Conservation (phyloP, 1,140 invertebrate species). For the Andrena cerasifolii region DNA sequence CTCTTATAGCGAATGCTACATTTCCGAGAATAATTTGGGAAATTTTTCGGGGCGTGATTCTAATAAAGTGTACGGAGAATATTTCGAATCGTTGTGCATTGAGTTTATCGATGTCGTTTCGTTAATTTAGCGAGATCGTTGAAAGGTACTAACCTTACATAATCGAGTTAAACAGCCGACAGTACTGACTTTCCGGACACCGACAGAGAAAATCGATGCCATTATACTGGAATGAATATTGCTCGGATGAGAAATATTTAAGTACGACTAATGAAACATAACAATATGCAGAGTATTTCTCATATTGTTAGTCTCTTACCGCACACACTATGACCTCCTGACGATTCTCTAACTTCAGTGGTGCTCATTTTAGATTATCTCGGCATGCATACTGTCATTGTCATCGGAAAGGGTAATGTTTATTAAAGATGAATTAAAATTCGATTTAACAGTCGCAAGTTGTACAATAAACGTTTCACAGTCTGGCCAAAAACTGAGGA, state of each 20-base stretch:
- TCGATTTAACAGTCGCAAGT: too few relatives aligned
- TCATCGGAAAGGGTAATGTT: too few relatives aligned
- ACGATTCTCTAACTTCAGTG: neutral
- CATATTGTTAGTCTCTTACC: constrained; percentile 1
- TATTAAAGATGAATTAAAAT: too few relatives aligned
- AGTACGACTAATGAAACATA: neutral
- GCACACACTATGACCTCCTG: neutral
- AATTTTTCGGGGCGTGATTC: neutral
- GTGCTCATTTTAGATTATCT: too few relatives aligned
- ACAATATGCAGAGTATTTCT: neutral
- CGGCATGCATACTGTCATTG: too few relatives aligned
- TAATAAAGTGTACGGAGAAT: neutral
- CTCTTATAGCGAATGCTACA: too few relatives aligned
- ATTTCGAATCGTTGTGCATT: neutral
- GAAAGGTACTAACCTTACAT: constrained; percentile 73
- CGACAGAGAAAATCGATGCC: constrained; percentile 53
- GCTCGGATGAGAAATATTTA: neutral
- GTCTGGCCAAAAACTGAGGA: too few relatives aligned
- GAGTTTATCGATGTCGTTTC: neutral
- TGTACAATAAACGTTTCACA: too few relatives aligned
- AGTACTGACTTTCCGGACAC: constrained; percentile 29
- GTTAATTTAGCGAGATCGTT: neutral
- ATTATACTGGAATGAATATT: constrained; percentile 54
- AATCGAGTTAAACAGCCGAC: constrained; percentile 56
- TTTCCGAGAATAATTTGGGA: too few relatives aligned